Conservation (phyloP, 1,140 invertebrate genomes). For the Bombus pyrosoma region DNA sequence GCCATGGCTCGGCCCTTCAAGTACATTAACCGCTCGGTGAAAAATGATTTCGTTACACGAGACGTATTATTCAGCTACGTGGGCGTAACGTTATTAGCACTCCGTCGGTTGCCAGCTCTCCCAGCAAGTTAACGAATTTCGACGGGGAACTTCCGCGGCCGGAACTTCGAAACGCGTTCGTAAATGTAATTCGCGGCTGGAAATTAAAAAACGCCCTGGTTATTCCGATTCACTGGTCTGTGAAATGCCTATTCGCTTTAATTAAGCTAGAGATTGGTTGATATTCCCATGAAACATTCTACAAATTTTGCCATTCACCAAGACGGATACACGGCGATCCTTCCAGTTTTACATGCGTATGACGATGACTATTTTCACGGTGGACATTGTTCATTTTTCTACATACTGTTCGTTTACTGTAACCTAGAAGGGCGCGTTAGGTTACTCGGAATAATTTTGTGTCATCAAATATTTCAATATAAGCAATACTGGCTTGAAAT, state of each 20-base stretch:
- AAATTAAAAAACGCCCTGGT: conserved; percentile 3
- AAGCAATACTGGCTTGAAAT: too few relatives aligned
- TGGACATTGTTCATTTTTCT: too few relatives aligned
- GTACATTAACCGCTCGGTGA: conserved; percentile 19
- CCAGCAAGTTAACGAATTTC: neutral
- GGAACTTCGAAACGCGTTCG: neutral
- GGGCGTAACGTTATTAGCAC: conserved; percentile 30
- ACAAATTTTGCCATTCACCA: neutral
- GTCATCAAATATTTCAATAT: too few relatives aligned
- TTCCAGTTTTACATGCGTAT: neutral
- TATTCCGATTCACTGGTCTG: neutral
- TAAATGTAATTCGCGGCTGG: neutral
- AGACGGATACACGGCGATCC: neutral
- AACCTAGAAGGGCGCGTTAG: neutral
- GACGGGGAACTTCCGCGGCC: neutral
- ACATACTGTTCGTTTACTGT: neutral
- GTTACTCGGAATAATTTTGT: too few relatives aligned
- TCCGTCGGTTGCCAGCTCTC: neutral
- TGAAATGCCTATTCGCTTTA: conserved; percentile 7
- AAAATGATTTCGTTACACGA: conserved; percentile 46
- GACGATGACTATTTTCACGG: neutral
- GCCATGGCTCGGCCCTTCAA: neutral
- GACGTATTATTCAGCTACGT: conserved; percentile 29
- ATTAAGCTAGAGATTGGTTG: conserved; percentile 1
- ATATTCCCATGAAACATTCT: neutral